Evolutionary conservation across 1,140 invertebrate species (phyloP).

Genomic region (Drosophila biarmipes): DNA sequence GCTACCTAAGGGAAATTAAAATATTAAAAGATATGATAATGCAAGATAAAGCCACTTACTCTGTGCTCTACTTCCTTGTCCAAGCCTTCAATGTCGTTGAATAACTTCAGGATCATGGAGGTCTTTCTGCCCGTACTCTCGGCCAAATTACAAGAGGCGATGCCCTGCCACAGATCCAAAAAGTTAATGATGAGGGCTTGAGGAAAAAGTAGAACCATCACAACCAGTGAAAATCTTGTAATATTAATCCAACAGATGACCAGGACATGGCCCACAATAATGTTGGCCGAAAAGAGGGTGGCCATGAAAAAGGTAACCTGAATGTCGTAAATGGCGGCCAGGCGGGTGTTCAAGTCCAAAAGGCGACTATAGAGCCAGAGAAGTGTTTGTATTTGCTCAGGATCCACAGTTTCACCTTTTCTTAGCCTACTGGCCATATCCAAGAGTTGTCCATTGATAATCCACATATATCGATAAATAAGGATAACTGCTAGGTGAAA

Average conservation of each 20-base stretch:
- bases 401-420: neutral
- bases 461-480: constrained; percentile 59
- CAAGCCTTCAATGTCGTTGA: constrained; percentile 18
- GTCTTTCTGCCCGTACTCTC: constrained; percentile 31
- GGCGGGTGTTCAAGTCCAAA: constrained; percentile 22
- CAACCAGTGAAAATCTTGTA: neutral
- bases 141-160: constrained; percentile 42
- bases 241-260: constrained; percentile 1
- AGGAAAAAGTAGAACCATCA: constrained; percentile 8
- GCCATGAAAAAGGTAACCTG: constrained; percentile 12
- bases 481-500: constrained; percentile 45
- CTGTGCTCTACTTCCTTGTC: constrained; percentile 12
- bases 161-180: constrained; percentile 43
- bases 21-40: neutral
- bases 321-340: constrained; percentile 37
- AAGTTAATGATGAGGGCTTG: constrained; percentile 42
- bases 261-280: constrained; percentile 6
- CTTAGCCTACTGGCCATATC: constrained; percentile 17
- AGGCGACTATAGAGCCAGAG: constrained; percentile 24
- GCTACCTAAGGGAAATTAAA: constrained; percentile 15
- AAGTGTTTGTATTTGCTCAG: neutral
- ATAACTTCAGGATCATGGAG: constrained; percentile 39
- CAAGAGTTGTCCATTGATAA: constrained; percentile 47
- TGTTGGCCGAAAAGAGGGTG: constrained; percentile 10
- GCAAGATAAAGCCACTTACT: constrained; percentile 21